Base-by-base conservation (phyloP, 2,113 vertebrate genomes). In the Apistogramma diplotaenia region DNA sequence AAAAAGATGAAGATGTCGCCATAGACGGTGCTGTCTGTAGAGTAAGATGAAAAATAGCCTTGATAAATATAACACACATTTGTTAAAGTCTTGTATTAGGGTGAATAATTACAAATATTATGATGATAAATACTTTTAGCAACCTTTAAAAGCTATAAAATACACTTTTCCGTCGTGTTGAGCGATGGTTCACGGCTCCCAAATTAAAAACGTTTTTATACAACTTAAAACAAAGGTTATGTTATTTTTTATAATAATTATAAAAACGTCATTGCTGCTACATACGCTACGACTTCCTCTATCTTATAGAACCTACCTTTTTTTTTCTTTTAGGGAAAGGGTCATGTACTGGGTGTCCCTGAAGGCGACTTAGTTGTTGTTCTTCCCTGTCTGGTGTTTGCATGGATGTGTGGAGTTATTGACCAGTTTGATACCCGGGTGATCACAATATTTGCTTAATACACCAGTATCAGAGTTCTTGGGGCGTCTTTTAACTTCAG, bases 301-400 rank as follows among this genome's bases (percentile, higher is more conserved):
- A 18, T 51, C 25, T 51, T 49, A 51, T 51, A 43, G n/a, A 29
- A 43, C 43, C 16, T 70, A n/a, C n/a, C n/a, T n/a, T n/a, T n/a
- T n/a, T n/a, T n/a, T n/a, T n/a, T n/a, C n/a, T n/a, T n/a, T n/a
- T n/a, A n/a, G n/a, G n/a, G n/a, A n/a, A n/a, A n/a, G 8, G 33
- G 8, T 0, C 5, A 55, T 2, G 58, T 74, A 13, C 87, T 43
- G 71, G 79, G 3, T 1, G 74, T 6, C 6, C 33, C 0, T 85
- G 76, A 88, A 92, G 0, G n/a, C 61, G 57, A 8, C 88, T n/a
- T 1, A n/a, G 9, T 76, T 85, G 83, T 82, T 79, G 78, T 82
- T 75, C 43, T 31, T 49, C 25, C 1, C 16, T 2, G 8, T 23
- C 25, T 55, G 6, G 2, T 19, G 16, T 71, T 43, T 55, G 8